Conservation (phyloP, 2,113 vertebrate genomes). For the Coptodon bakossiorum region DNA sequence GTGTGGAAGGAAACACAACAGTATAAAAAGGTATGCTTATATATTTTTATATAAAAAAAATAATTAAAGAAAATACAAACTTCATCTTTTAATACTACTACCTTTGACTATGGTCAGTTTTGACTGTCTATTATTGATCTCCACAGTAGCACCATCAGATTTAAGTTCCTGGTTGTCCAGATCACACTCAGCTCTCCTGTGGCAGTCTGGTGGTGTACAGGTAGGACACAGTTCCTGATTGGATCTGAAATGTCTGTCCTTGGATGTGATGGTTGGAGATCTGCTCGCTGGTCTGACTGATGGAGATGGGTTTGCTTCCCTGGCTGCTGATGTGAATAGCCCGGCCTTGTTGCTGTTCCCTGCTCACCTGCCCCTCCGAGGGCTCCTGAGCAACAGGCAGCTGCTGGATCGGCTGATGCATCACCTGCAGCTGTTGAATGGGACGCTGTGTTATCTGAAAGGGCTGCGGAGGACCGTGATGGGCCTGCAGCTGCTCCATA, state of each 20-base stretch:
- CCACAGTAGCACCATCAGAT: not conserved
- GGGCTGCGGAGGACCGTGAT: conserved; percentile 70
- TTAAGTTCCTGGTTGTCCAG: not conserved
- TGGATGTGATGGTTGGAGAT: conserved; percentile 67
- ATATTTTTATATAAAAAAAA: not conserved
- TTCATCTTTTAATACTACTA: not conserved
- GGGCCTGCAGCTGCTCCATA: conserved; percentile 82
- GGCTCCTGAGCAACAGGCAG: not conserved
- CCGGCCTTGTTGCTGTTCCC: conserved; percentile 55
- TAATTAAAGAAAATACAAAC: not conserved
- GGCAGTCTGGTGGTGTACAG: conserved; percentile 65
- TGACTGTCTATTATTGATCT: not conserved
- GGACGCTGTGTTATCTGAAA: conserved; percentile 65
- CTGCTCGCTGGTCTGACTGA: conserved; percentile 71
- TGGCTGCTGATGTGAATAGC: conserved; percentile 64
- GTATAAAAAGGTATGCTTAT: not conserved
- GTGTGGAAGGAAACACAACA: not conserved
- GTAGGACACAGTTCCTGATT: conserved; percentile 72
- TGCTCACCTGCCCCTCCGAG: not conserved
- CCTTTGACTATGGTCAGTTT: not conserved
- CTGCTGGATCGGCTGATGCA: conserved; percentile 57
- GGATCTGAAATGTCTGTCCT: conserved; percentile 77
- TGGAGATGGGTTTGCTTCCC: conserved; percentile 61
- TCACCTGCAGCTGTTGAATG: conserved; percentile 57
- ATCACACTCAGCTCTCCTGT: conserved; percentile 34